phyloP scores from a whole-genome alignment of 1,140 invertebrate species.

The Nasonia vitripennis region DNA sequence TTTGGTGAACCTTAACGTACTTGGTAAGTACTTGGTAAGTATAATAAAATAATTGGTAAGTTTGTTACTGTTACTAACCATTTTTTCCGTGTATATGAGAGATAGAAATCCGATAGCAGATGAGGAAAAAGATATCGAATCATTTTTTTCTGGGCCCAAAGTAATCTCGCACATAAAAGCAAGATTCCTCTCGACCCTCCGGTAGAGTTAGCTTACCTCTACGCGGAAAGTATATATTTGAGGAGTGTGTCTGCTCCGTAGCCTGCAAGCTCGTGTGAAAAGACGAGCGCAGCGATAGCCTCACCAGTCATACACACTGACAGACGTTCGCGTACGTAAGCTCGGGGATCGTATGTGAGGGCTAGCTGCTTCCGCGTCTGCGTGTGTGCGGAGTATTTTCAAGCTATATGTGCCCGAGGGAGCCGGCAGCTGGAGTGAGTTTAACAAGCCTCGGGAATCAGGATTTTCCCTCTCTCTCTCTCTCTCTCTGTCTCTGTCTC shows the following conservation, averaged over 20 bases:
- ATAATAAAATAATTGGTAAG: too few species aligned
- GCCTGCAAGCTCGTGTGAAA: neutral
- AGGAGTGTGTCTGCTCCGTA: neutral
- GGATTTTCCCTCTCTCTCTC: conserved; percentile 45
- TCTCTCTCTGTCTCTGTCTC: too few species aligned
- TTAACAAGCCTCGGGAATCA: conserved; percentile 55
- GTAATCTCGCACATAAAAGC: neutral
- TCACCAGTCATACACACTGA: neutral
- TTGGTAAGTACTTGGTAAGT: too few species aligned
- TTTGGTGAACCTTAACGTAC: too few species aligned
- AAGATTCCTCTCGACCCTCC: neutral
- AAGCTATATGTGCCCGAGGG: conserved; percentile 35
- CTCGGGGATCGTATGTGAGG: neutral
- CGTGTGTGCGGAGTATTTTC: neutral
- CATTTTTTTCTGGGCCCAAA: neutral
- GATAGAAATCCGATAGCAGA: neutral
- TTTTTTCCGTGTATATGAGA: neutral
- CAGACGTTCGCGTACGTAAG: neutral
- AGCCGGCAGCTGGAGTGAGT: conserved; percentile 43
- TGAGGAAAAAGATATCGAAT: neutral
- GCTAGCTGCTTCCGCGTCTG: neutral
- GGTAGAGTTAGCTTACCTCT: neutral
- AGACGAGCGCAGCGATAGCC: neutral
- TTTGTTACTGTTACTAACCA: too few species aligned
- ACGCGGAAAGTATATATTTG: neutral